Conservation (phyloP, 2,113 vertebrate genomes). For the Labeo catla region DNA sequence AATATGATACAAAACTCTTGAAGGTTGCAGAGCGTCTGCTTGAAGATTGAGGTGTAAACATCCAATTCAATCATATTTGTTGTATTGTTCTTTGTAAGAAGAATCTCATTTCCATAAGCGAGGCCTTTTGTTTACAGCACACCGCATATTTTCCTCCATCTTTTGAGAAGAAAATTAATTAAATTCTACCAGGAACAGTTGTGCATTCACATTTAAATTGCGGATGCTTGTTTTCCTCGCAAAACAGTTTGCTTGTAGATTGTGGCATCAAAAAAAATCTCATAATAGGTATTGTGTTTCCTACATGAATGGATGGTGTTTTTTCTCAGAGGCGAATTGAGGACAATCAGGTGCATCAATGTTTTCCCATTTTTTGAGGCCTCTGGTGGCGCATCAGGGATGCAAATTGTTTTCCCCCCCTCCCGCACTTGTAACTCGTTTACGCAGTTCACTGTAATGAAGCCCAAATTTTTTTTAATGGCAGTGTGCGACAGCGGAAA, state of each 20-base stretch:
- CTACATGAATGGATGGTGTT: slow-evolving; percentile 18
- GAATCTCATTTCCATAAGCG: slow-evolving; percentile 38
- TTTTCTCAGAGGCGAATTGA: neutral
- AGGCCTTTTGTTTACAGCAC: slow-evolving; percentile 16
- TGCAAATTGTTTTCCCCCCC: slow-evolving; percentile 27
- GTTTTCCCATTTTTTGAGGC: slow-evolving; percentile 38
- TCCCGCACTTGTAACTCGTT: slow-evolving; percentile 33
- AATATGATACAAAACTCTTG: slow-evolving; percentile 3
- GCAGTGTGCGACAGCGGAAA: slow-evolving; percentile 30
- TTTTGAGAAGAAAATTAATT: slow-evolving; percentile 42
- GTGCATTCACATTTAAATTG: slow-evolving; percentile 35
- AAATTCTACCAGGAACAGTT: slow-evolving; percentile 8
- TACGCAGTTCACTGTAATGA: slow-evolving; percentile 53
- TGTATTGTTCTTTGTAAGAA: neutral
- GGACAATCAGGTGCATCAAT: slow-evolving; percentile 37
- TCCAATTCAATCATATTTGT: slow-evolving; percentile 22
- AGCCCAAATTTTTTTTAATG: slow-evolving; percentile 57
- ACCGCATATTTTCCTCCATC: slow-evolving; percentile 9
- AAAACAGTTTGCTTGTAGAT: slow-evolving; percentile 23
- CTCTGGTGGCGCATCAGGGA: slow-evolving; percentile 24
- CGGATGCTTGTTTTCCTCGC: neutral
- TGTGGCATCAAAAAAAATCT: slow-evolving; percentile 35
- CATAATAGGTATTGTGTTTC: slow-evolving; percentile 36
- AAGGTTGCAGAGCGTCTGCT: neutral
- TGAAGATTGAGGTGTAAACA: slow-evolving; percentile 2